A percentile compares a stretch with the other conserved stretches of the same genome.
phyloP scores from a whole-genome alignment of 92 coral and sea anemone species.

The Galaxea fascicularis region DNA sequence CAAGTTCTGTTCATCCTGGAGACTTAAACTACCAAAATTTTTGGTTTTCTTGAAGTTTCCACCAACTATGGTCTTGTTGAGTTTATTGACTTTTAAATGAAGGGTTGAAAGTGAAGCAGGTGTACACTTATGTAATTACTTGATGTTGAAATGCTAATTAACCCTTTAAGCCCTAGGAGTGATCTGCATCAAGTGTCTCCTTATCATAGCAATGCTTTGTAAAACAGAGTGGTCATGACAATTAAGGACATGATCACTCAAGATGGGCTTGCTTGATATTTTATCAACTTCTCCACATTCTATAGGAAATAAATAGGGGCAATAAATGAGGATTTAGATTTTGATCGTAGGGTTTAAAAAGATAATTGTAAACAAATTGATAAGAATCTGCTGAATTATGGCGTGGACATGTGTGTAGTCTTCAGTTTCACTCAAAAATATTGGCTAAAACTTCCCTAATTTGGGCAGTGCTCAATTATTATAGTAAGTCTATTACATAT shows the following conservation, averaged over 20 bases:
- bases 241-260: no score
- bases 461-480: constrained; percentile 28
- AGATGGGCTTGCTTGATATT: no score
- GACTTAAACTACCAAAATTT: constrained; percentile 31
- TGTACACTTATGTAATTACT: constrained; percentile 27
- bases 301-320: no score
- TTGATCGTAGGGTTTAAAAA: no score
- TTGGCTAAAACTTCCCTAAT: constrained; percentile 27
- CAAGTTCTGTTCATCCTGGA: constrained; percentile 33
- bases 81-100: constrained; percentile 25
- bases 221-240: no score
- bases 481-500: constrained; percentile 29
- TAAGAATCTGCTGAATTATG: constrained; percentile 18
- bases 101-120: constrained; percentile 33
- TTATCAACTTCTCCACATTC: no score
- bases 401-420: constrained; percentile 31
- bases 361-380: constrained; percentile 34
- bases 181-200: no score
- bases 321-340: no score
- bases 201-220: no score
- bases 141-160: constrained; percentile 22
- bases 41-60: constrained; percentile 35
- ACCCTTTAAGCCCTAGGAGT: no score
- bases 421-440: constrained; percentile 11
- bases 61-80: constrained; percentile 19